Conservation (phyloP, 2,113 vertebrate genomes). For the Australoheros scitulus region DNA sequence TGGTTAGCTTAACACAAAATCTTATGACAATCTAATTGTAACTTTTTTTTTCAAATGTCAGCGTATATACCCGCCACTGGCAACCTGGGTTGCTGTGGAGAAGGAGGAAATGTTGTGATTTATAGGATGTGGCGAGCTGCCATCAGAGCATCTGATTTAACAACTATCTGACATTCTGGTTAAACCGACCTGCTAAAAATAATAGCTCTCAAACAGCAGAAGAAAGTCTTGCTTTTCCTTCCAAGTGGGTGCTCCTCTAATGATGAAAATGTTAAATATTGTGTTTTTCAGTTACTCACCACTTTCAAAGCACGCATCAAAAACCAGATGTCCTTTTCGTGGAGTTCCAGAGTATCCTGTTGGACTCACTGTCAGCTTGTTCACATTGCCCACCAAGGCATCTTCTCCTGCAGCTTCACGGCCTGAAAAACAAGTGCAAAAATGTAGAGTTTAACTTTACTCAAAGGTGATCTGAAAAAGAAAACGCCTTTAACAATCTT, state of each 20-base stretch:
- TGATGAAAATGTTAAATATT: not conserved
- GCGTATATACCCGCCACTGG: not conserved
- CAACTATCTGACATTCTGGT: not conserved
- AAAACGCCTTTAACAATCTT: too few relatives aligned
- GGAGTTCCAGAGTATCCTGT: constrained; percentile 84
- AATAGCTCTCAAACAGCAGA: not conserved
- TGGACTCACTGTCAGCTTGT: constrained; percentile 87
- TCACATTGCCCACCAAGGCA: constrained; percentile 91
- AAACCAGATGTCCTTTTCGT: constrained; percentile 92
- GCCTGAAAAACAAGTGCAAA: constrained; percentile 72
- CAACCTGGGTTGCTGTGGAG: not conserved
- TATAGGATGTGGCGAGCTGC: not conserved
- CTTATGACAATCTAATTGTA: not conserved
- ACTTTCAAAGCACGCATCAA: constrained; percentile 98
- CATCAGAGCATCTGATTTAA: not conserved
- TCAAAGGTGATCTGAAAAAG: not conserved
- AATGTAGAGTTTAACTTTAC: not conserved
- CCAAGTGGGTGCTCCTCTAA: not conserved
- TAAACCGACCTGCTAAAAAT: not conserved
- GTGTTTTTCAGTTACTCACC: constrained; percentile 82
- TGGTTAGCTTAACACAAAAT: not conserved
- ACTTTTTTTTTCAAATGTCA: not conserved
- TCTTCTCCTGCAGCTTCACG: constrained; percentile 88
- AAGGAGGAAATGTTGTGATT: not conserved
- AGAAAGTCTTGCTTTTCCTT: not conserved